Evolutionary conservation across 2,797 vertebrate species (phyloP).

Genomic region (Lacerta viridis): DNA sequence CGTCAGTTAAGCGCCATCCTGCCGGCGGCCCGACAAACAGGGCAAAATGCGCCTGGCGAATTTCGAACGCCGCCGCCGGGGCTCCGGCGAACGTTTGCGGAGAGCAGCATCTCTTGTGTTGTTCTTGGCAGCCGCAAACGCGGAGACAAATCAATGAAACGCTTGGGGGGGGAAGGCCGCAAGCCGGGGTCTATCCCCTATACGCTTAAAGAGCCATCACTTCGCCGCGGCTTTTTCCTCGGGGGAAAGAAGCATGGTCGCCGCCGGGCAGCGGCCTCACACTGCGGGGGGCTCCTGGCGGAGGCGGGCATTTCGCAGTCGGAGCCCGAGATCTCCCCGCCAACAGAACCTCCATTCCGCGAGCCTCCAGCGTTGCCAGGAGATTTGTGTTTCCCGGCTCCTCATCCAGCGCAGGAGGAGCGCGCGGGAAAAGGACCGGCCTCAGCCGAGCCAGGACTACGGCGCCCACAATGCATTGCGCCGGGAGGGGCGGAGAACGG

Average conservation of each 20-base stretch:
- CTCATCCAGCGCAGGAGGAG: background rate
- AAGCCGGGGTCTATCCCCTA: too few species aligned
- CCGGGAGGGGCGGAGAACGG: too few species aligned
- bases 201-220: too few species aligned
- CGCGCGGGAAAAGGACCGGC: background rate
- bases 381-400: constrained; percentile 56
- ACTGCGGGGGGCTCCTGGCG: constrained; percentile 62
- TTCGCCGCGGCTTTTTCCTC: too few species aligned
- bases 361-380: constrained; percentile 77
- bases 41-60: too few species aligned
- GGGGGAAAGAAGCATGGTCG: too few species aligned
- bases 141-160: background rate
- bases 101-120: background rate
- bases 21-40: too few species aligned
- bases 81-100: background rate
- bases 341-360: constrained; percentile 83
- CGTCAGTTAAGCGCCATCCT: too few species aligned
- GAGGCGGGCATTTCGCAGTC: constrained; percentile 86
- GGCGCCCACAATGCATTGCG: background rate
- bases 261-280: constrained; percentile 47
- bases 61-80: too few species aligned
- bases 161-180: background rate
- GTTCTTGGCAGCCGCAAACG: background rate
- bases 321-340: constrained; percentile 90
- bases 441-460: background rate